Conservation (phyloP, 2,888 invertebrate species). For the Caradrina kadenii region DNA sequence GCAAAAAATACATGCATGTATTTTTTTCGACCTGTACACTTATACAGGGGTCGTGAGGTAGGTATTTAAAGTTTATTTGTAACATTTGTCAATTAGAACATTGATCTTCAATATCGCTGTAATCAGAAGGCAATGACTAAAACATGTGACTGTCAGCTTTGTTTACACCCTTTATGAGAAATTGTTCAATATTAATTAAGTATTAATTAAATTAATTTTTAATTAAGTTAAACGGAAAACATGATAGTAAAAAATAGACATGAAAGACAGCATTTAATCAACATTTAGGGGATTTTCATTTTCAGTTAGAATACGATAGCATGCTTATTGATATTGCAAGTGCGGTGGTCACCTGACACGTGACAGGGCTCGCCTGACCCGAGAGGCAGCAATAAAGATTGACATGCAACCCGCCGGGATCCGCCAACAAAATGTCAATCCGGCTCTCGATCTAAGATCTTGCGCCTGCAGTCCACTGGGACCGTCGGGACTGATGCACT, state of each 20-base stretch:
- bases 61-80: too few relatives aligned
- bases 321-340: conserved; percentile 50
- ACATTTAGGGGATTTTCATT: neutral
- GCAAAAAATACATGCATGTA: too few relatives aligned
- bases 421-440: conserved; percentile 84
- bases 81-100: too few relatives aligned
- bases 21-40: too few relatives aligned
- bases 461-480: conserved; percentile 72
- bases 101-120: too few relatives aligned
- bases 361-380: conserved; percentile 70
- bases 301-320: neutral
- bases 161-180: too few relatives aligned
- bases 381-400: conserved; percentile 82
- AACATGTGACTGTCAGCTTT: too few relatives aligned
- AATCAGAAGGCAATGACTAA: too few relatives aligned
- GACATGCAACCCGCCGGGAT: conserved; percentile 78
- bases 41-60: too few relatives aligned
- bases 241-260: neutral
- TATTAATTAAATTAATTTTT: too few relatives aligned
- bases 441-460: conserved; percentile 83
- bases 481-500: conserved; percentile 67
- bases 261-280: neutral
- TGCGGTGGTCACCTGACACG: conserved; percentile 73
- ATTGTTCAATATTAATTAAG: too few relatives aligned
- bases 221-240: too few relatives aligned